Percentiles rank a stretch among this genome's conserved stretches.
Evolutionary conservation across 2,888 invertebrate species (phyloP).

Genomic region (Nineta flava): DNA sequence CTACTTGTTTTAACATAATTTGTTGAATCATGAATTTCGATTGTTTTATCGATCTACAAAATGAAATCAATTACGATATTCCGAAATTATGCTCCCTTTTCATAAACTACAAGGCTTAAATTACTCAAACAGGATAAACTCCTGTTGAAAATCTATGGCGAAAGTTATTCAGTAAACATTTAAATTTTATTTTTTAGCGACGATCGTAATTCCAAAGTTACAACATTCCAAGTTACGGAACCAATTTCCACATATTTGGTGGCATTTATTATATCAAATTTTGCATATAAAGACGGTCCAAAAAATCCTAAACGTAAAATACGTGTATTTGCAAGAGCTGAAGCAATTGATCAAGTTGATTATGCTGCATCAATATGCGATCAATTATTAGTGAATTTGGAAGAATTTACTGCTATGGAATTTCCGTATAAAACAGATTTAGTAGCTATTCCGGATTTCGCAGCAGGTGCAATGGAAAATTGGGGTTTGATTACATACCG

Average conservation of each 20-base stretch:
- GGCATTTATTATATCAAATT: constrained; percentile 66
- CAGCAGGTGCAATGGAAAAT: constrained; percentile 81
- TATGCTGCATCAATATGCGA: constrained; percentile 31
- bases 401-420: constrained; percentile 37
- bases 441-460: constrained; percentile 73
- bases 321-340: constrained; percentile 25
- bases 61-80: too few species aligned
- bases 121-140: too few species aligned
- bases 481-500: constrained; percentile 78
- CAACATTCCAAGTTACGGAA: constrained; percentile 27
- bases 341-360: constrained; percentile 27
- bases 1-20: too few species aligned
- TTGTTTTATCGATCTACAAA: too few species aligned
- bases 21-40: too few species aligned
- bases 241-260: constrained; percentile 75
- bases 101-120: too few species aligned
- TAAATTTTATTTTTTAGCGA: not conserved
- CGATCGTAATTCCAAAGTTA: constrained; percentile 2
- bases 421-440: constrained; percentile 60
- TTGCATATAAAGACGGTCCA: not conserved
- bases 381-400: constrained; percentile 32
- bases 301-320: not conserved
- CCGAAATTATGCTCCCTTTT: too few species aligned
- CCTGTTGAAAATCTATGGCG: too few species aligned
- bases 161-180: too few species aligned